These are phyloP conservation scores for Sinocyclocheilus maitianheensis DNA, from an alignment of 2,113 vertebrate genomes.

Conservation along the genomic window DNA sequence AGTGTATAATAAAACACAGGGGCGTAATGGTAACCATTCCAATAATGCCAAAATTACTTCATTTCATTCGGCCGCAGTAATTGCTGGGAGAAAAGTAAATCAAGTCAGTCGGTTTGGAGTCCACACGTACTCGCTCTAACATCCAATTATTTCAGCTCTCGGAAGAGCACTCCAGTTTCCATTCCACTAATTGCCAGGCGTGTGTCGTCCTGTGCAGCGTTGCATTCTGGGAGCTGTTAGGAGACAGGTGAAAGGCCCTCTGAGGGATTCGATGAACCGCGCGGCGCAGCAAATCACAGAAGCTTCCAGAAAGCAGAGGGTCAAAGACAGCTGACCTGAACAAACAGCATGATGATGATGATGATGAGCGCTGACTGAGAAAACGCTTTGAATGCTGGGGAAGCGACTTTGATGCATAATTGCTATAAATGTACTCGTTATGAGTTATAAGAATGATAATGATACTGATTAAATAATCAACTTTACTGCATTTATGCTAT, in stretches of 20 bases:
- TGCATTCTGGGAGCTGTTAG: slow-evolving; percentile 18
- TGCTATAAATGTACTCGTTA: background rate
- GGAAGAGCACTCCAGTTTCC: slow-evolving; percentile 19
- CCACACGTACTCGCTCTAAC: background rate
- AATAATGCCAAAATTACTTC: slow-evolving; percentile 4
- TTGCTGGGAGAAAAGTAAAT: slow-evolving; percentile 27
- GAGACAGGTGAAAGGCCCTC: slow-evolving; percentile 29
- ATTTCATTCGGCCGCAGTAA: background rate
- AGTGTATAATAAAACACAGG: background rate
- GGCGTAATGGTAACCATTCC: background rate
- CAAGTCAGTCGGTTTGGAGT: background rate
- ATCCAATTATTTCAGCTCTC: slow-evolving; percentile 35
- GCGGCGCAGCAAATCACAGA: background rate
- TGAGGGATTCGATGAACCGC: background rate
- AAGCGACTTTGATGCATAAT: background rate
- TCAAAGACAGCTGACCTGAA: slow-evolving; percentile 21
- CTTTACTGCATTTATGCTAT: background rate
- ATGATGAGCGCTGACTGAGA: background rate
- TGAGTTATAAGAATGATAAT: background rate
- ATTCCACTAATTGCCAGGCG: slow-evolving; percentile 40
- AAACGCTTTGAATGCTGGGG: background rate
- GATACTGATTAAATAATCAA: background rate
- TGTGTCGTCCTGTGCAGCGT: background rate
- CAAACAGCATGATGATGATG: background rate
- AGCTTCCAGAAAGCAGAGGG: slow-evolving; percentile 10